Percentiles rank a stretch among this genome's conserved stretches.
phyloP scores from a whole-genome alignment of 2,888 invertebrate species.

The Carpatolechia fugitivella region DNA sequence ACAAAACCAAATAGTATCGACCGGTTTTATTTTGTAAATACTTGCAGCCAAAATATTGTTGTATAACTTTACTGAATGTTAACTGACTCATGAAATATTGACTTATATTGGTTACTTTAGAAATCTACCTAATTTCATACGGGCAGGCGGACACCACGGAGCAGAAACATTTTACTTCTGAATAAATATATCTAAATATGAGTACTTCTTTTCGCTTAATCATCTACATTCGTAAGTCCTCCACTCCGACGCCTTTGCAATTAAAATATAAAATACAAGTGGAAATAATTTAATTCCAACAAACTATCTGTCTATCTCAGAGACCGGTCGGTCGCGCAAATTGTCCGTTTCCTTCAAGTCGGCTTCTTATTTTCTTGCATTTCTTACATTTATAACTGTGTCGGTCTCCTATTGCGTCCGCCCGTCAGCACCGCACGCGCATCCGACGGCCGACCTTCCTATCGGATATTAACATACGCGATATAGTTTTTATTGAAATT shows the following conservation, averaged over 20 bases:
- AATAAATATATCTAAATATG: too few species aligned
- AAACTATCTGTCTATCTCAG: not conserved
- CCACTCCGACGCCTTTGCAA: too few species aligned
- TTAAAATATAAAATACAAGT: too few species aligned
- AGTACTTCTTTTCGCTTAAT: too few species aligned
- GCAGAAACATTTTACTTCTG: too few species aligned
- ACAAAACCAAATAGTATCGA: not conserved
- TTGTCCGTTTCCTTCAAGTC: constrained; percentile 11
- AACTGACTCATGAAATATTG: not conserved
- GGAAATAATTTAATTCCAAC: too few species aligned
- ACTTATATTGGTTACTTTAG: not conserved
- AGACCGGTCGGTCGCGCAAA: constrained; percentile 6
- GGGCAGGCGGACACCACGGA: too few species aligned
- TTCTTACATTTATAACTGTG: constrained; percentile 6
- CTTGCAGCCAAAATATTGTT: not conserved
- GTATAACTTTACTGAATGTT: not conserved
- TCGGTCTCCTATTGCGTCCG: constrained; percentile 40
- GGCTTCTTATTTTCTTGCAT: constrained; percentile 10
- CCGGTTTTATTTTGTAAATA: not conserved
- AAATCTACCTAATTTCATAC: too few species aligned
- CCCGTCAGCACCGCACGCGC: constrained; percentile 24
- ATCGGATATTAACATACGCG: constrained; percentile 33
- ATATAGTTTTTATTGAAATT: too few species aligned
- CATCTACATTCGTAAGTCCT: too few species aligned
- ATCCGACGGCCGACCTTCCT: constrained; percentile 31